These are phyloP conservation scores for Theonella swinhoei DNA, from an alignment of 37 sponge, comb jelly and placozoan species.

Conservation along the genomic window DNA sequence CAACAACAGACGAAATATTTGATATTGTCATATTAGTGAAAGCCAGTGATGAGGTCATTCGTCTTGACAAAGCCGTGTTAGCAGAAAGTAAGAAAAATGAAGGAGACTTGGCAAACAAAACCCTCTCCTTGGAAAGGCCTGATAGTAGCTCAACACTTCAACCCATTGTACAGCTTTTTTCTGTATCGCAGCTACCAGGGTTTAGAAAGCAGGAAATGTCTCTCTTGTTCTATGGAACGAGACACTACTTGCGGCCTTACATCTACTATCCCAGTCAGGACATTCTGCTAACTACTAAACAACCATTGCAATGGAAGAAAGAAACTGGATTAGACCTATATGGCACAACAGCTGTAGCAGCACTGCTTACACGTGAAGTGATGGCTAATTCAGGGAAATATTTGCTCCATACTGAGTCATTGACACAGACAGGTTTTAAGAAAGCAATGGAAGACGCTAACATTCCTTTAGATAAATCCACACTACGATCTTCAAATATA, in stretches of 20 bases:
- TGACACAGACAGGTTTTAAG: slow-evolving; percentile 1
- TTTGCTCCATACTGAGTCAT: not conserved
- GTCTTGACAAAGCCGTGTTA: not conserved
- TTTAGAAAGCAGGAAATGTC: not conserved
- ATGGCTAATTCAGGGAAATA: not conserved
- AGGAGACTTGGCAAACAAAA: slow-evolving; percentile 1
- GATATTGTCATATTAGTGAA: not conserved
- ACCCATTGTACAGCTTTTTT: not conserved
- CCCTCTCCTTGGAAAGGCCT: not conserved
- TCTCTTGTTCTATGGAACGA: slow-evolving; percentile 3
- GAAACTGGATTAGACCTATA: slow-evolving; percentile 7
- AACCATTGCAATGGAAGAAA: slow-evolving; percentile 1
- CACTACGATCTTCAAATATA: not conserved
- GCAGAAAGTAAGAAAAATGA: not conserved
- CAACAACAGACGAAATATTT: not conserved
- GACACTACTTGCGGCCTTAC: slow-evolving; percentile 5
- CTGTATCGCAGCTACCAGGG: slow-evolving; percentile 5
- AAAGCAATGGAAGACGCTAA: not conserved
- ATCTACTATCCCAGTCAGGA: slow-evolving; percentile 6
- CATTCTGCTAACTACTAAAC: not conserved
- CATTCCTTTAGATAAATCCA: not conserved
- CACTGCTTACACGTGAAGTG: not conserved
- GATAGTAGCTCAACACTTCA: slow-evolving; percentile 1
- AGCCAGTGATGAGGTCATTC: not conserved
- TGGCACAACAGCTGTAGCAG: slow-evolving; percentile 12